These are phyloP conservation scores for Tenrec ecaudatus DNA, from an alignment of 2,113 vertebrate genomes.

Conservation along the genomic window DNA sequence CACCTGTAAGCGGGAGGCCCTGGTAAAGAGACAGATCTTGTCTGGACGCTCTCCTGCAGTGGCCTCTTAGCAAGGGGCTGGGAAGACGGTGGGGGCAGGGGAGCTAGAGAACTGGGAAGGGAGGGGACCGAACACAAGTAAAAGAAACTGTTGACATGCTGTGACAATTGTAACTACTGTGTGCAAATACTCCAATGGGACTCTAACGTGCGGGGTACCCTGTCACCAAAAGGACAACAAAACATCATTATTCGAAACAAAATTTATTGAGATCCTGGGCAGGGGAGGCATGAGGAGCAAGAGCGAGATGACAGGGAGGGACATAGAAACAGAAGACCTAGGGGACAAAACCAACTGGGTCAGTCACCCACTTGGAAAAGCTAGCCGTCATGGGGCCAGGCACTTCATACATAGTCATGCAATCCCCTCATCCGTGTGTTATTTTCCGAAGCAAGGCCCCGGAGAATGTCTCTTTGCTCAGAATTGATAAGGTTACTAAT, in stretches of 20 bases:
- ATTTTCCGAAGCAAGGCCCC: conserved; percentile 57
- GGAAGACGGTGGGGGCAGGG: background rate
- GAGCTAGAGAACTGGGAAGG: background rate
- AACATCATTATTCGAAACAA: background rate
- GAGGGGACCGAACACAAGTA: too few species aligned
- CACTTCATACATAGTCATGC: conserved; percentile 45
- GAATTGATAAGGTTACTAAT: conserved; percentile 81
- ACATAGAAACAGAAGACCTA: background rate
- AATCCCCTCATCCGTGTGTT: conserved; percentile 58
- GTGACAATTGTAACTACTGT: background rate
- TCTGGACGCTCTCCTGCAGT: too few species aligned
- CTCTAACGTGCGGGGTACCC: background rate
- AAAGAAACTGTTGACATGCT: background rate
- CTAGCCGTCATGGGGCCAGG: background rate
- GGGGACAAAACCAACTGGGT: background rate
- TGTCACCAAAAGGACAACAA: background rate
- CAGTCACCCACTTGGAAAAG: background rate
- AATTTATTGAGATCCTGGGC: background rate
- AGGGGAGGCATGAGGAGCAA: fast-evolving
- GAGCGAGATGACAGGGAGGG: background rate
- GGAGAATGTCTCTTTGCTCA: conserved; percentile 67
- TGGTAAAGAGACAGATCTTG: background rate
- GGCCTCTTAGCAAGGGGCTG: background rate
- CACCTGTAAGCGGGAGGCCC: background rate
- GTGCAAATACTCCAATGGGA: background rate